Base-by-base conservation (phyloP, 2,888 invertebrate genomes). In the Hypomecis punctinalis region DNA sequence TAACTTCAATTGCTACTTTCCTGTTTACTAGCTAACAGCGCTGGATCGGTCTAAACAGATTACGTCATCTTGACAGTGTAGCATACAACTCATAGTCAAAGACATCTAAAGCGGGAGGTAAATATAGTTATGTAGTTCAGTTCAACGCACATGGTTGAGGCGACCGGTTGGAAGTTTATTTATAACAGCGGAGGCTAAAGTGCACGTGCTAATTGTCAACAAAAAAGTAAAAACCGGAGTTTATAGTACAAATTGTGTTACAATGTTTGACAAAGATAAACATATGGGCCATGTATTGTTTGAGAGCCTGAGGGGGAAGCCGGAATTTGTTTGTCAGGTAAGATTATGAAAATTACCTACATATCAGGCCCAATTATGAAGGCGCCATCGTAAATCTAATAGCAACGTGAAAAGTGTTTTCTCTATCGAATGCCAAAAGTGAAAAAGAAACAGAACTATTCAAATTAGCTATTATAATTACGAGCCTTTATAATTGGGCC, bases 281-380 rank as follows among this genome's bases (percentile, higher is more conserved):
- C 80, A 84, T 63, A 54, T 85, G 39, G 87, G 86, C 6, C 78
- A 85, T 58, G 49, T 83, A 10, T 59, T 84, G 36, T 37, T 83
- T 60, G 79, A 84, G 9, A 69, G 70, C 10, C 65, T 86, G 63
- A 80, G 65, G 51, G 53, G 60, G 33, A 70, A 73, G 5, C 84
- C 83, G 3, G 70, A 83, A 66, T 71, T 60, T 23, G 71, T 72
- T 10, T 71, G 68, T n/a, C 68, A 69, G 48, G 72, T 72, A 57
- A 53, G 52, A 8, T 43, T 10, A n/a, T 43, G 10, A n/a, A n/a
- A 43, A 8, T 37, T 6, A 5, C 37, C 7, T 6, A 37, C n/a
- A n/a, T n/a, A n/a, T n/a, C n/a, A n/a, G n/a, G n/a, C n/a, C n/a
- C n/a, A n/a, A n/a, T n/a, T n/a, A n/a, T n/a, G n/a, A n/a, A n/a